Base-by-base conservation (phyloP, 2,797 vertebrate genomes). In the Phoeniculus purpureus region DNA sequence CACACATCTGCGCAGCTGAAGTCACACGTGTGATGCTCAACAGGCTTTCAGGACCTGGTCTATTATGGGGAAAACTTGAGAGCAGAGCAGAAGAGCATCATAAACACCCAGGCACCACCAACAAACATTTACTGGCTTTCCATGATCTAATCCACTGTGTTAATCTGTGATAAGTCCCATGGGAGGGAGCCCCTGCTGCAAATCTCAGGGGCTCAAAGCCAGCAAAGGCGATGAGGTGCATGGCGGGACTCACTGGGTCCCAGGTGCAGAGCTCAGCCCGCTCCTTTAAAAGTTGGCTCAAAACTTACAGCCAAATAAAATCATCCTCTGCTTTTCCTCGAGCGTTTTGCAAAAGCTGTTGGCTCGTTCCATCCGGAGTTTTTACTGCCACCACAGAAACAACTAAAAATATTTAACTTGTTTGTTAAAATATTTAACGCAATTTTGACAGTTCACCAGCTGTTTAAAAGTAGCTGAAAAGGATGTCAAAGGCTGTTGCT, bases 401-500 rank as follows among this genome's bases (percentile, higher is more conserved):
- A 80, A 89, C 89, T 91, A 85, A 93, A 97, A 96, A 95, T 95
- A 97, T 90, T 89, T 92, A 90, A 96, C 92, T 88, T 87, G 92
- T 95, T 92, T 54, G 90, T 89, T 95, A 92, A 96, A 97, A 97
- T 96, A 95, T 95, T 96, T 95, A 94, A 96, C 6, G 6, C 74
- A 72, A 23, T 94, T 90, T 96, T 96, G 97, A 97, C 77, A 95
- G 85, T 90, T 84, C 89, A 54, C 96, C 97, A 96, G 97, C 97
- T 97, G 97, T 96, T 96, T 97, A 95, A 90, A 95, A 93, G 94
- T 70, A 96, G 95, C 90, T 95, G 43, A 80, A 96, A 96, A 96
- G 84, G 94, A 95, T 66, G 67, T 94, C 90, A 60, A 76, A 83
- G 47, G 56, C 94, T 78, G 56, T 68, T 85, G 87, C 51, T 9